Evolutionary conservation across 2,113 vertebrate species (phyloP).

Genomic region (Antechinus stuartii): DNA sequence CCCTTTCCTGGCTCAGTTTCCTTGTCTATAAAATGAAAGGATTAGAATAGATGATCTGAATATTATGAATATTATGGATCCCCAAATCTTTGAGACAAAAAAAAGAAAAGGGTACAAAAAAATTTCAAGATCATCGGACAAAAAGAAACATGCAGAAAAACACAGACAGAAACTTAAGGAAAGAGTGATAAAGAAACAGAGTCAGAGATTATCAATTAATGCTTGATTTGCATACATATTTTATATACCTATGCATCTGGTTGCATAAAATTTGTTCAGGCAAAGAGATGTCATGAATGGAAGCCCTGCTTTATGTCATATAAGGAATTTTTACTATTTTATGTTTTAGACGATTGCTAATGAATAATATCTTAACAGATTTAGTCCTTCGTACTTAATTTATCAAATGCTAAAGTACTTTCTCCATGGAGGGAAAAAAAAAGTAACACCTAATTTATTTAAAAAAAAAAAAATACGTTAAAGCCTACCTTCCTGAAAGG

Average conservation of each 20-base stretch:
- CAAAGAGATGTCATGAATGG: too few relatives aligned
- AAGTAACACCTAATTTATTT: not conserved
- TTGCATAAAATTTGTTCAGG: too few relatives aligned
- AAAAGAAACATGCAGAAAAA: not conserved
- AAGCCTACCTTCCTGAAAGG: slow-evolving; percentile 36
- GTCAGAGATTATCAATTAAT: not conserved
- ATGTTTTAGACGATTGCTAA: not conserved
- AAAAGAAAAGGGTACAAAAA: not conserved
- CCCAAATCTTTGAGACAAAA: too few relatives aligned
- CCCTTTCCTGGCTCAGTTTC: not conserved
- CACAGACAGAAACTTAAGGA: not conserved
- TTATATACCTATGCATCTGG: too few relatives aligned
- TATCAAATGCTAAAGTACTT: not conserved
- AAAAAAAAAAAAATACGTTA: slow-evolving; percentile 41
- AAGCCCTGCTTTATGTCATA: not conserved
- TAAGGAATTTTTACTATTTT: not conserved
- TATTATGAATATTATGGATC: not conserved
- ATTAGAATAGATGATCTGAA: not conserved
- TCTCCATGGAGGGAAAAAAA: not conserved
- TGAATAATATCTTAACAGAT: not conserved
- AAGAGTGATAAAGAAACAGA: not conserved
- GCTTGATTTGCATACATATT: too few relatives aligned
- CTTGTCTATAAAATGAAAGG: not conserved
- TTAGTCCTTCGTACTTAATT: not conserved
- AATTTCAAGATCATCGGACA: not conserved